phyloP scores from a whole-genome alignment of 1,140 invertebrate species.

The Scaptomyza graminum region DNA sequence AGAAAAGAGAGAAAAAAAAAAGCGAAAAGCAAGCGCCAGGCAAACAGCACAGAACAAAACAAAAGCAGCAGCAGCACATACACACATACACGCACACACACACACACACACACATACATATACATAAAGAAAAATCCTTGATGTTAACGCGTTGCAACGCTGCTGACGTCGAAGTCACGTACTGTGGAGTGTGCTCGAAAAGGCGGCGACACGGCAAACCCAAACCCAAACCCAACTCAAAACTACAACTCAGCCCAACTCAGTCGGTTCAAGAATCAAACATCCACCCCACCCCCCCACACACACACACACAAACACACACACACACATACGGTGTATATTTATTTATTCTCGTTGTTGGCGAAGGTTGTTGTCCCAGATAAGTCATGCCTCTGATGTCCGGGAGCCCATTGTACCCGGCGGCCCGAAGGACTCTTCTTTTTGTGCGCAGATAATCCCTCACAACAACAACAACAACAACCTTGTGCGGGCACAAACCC shows the following conservation, averaged over 20 bases:
- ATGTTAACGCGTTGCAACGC: conserved; percentile 26
- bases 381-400: conserved; percentile 26
- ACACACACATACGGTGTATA: not conserved
- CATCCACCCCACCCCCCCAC: not conserved
- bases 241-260: not conserved
- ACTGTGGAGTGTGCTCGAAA: conserved; percentile 59
- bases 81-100: conserved; percentile 8
- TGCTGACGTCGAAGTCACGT: conserved; percentile 62
- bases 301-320: not conserved
- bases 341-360: conserved; percentile 25
- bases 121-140: conserved; percentile 36
- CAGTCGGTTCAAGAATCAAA: too few species aligned
- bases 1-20: not conserved
- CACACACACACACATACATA: conserved; percentile 20
- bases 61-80: not conserved
- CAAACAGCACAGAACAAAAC: conserved; percentile 6
- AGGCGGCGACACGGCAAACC: conserved; percentile 31
- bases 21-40: conserved; percentile 9
- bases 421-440: conserved; percentile 26
- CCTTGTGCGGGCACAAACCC: conserved; percentile 23
- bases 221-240: not conserved
- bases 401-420: conserved; percentile 32
- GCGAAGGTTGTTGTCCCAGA: conserved; percentile 63
- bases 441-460: conserved; percentile 19
- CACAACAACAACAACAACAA: conserved; percentile 21